Evolutionary conservation across 1,140 invertebrate species (phyloP), one percentile per base, ranked within the genome.

Genomic region (Himalopsyche phryganea): DNA sequence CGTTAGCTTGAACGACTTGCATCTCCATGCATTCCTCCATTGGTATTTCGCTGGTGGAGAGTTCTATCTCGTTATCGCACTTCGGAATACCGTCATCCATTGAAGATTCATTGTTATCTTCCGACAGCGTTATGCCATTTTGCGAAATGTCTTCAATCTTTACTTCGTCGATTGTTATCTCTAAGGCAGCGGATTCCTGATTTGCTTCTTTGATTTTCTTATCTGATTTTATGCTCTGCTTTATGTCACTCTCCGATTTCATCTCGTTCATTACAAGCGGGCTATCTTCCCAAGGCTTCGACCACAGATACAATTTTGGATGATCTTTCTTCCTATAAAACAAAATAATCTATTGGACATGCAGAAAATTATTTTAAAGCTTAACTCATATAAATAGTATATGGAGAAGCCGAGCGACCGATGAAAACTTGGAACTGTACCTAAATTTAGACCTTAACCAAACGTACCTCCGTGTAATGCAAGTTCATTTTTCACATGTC

Each of bases 291-390:
- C 90, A 92, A 61, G 86, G 87, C 67, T 91, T 89, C 0, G 89
- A 86, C 90, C 90, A 92, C 0, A 92, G 74, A 70, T 92, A 92
- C 10, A 92, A 71, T 69, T 92, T 92, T 0, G 89, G 89, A 74
- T 91, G 89, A 72, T 88, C 83, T 60, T 88, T 88, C 52, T 84
- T 85, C 20, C 85, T 87, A 61, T 38, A 70, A 48, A 50, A 50
- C 10, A 36, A 17, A 15, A 50, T 32, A 6, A 48, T 17, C 6
- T 45, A 17, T 15, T 45, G n/a, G 10, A 42, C 17, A 42, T 42
- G 13, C 6, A 42, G 6, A 42, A 42, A 13, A 13, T n/a, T n/a
- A n/a, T n/a, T n/a, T n/a, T n/a, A n/a, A n/a, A n/a, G n/a, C n/a
- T n/a, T n/a, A n/a, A n/a, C n/a, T n/a, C n/a, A n/a, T n/a, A n/a